phyloP scores from a whole-genome alignment of 2,888 invertebrate species.

The Sarcophaga variegata region DNA sequence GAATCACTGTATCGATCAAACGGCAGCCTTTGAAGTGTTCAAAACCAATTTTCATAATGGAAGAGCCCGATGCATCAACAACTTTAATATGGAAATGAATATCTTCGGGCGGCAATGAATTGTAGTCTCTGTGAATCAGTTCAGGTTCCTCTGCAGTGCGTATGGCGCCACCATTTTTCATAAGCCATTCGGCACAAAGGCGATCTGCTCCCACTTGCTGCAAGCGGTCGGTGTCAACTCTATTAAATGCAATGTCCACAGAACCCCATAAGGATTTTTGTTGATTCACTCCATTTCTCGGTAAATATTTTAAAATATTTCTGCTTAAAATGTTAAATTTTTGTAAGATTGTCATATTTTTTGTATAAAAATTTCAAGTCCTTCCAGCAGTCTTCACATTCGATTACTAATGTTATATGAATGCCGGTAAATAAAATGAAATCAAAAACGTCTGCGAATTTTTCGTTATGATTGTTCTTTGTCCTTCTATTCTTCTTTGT shows the following conservation, averaged over 20 bases:
- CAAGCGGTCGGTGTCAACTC: constrained; percentile 86
- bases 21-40: constrained; percentile 89
- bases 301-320: constrained; percentile 11
- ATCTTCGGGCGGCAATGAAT: constrained; percentile 86
- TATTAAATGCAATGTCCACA: constrained; percentile 84
- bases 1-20: constrained; percentile 86
- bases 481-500: too few relatives aligned
- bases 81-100: constrained; percentile 83
- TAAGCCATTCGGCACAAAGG: constrained; percentile 95
- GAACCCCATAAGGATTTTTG: constrained; percentile 77
- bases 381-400: too few relatives aligned
- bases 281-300: not conserved
- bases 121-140: constrained; percentile 86
- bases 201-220: constrained; percentile 91
- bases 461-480: too few relatives aligned
- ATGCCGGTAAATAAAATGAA: not conserved
- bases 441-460: not conserved
- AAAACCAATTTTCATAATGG: constrained; percentile 93
- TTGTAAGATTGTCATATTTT: constrained; percentile 37
- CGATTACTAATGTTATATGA: not conserved
- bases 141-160: constrained; percentile 85
- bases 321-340: constrained; percentile 14
- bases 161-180: constrained; percentile 93
- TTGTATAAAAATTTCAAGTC: too few relatives aligned
- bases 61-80: constrained; percentile 91